Base-by-base conservation (phyloP, 92 coral and sea anemone species). In the Muricea muricata region DNA sequence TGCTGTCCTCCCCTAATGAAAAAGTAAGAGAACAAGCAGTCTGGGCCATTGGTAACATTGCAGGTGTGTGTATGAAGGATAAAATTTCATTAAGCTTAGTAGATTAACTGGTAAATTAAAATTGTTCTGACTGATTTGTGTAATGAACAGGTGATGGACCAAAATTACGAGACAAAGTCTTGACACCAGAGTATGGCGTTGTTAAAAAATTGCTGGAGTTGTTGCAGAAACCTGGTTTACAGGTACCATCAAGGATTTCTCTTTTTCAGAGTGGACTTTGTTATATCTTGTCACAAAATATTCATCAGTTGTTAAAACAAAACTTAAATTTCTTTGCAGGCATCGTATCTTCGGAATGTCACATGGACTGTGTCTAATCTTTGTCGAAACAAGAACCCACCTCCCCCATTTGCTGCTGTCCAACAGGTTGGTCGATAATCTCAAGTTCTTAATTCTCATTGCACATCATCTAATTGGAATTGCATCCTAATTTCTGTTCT, bases 11-110 rank as follows among this genome's bases (percentile, higher is more conserved):
- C 11, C 77, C 91, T 23, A 89, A 95, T 56, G 45, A 73, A 32
- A 94, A 95, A 82, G 98, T 95, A 9, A 58, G 86, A 25, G 98
- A 95, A 80, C 98, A 95, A 79, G 97, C 98, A 55, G 98, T 95
- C 9, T 95, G 98, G 98, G 98, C 98, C 0, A 85, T 95, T 17
- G 98, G 98, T 18, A 95, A 95, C 92, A 93, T 95, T 81, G 98
- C 98, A 78, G 98, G 98, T 94, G 65, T 37, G 71, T 48, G 25
- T 1, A 23, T 24, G 4, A 14, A n/a, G 6, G 6, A 37, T 34
- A 68, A 12, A 9, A 37, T 78, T 41, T 58, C 56, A 13, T 24
- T 6, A 7, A 30, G 35, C n/a, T n/a, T n/a, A n/a, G n/a, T n/a
- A n/a, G n/a, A n/a, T n/a, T n/a, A n/a, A n/a, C n/a, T n/a, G 0